Evolutionary conservation across 2,113 vertebrate genomes (phyloP).

Genomic region (Orthonyx spaldingii): DNA sequence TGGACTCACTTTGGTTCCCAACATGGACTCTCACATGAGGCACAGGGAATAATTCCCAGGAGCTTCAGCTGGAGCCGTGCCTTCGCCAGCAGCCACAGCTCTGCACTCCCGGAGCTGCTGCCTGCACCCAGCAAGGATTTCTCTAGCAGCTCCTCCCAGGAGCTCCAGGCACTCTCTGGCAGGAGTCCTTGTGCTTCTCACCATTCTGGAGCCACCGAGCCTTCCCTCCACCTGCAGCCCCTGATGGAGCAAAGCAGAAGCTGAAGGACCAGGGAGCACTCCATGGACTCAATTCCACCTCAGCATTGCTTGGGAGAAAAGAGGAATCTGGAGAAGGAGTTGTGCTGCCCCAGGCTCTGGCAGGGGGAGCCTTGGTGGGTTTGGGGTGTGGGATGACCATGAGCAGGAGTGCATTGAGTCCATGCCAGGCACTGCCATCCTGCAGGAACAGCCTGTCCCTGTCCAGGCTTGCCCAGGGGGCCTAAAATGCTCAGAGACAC

Average conservation of each 20-base stretch:
- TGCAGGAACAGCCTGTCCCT: not conserved
- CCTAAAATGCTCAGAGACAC: not conserved
- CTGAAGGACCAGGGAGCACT: accelerated
- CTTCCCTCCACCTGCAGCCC: not conserved
- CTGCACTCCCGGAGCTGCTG: not conserved
- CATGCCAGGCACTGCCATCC: not conserved
- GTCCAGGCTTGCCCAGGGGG: accelerated
- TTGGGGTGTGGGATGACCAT: not conserved
- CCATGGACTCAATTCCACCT: not conserved
- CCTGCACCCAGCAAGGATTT: not conserved
- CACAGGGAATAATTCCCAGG: not conserved
- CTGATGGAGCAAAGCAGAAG: not conserved
- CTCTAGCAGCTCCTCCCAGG: not conserved
- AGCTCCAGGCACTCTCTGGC: not conserved
- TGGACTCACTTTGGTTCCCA: not conserved
- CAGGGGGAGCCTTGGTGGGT: not conserved
- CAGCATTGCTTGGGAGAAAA: not conserved
- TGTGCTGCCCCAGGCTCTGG: not conserved
- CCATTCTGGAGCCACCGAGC: not conserved
- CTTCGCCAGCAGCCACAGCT: not conserved
- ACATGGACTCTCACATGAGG: accelerated
- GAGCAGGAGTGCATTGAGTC: not conserved
- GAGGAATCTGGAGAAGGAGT: not conserved
- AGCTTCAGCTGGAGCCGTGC: not conserved
- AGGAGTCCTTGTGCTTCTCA: not conserved